Evolutionary conservation across 1,140 invertebrate genomes (phyloP).

Genomic region (Halotydeus destructor): DNA sequence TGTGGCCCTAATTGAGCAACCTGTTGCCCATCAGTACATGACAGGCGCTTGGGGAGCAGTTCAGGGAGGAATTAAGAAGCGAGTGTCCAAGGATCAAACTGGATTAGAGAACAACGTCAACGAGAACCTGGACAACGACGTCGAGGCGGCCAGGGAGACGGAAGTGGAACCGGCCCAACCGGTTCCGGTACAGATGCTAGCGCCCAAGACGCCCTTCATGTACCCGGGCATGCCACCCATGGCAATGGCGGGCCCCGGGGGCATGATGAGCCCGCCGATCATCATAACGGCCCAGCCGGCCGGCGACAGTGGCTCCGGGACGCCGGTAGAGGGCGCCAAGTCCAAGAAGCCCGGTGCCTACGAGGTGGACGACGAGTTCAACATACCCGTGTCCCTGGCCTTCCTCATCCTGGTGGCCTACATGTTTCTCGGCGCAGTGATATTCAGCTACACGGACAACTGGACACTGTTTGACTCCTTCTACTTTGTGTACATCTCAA

Average conservation of each 20-base stretch:
- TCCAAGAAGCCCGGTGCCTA: slow-evolving; percentile 10
- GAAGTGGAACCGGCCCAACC: no score
- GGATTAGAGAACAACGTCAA: background rate
- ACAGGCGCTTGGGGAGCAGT: slow-evolving; percentile 1
- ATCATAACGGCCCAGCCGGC: background rate
- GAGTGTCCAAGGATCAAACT: background rate
- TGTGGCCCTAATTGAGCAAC: background rate
- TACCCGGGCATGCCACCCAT: background rate
- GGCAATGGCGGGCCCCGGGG: no score
- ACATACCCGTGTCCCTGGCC: slow-evolving; percentile 66
- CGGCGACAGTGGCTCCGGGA: slow-evolving; percentile 25
- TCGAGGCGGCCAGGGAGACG: no score
- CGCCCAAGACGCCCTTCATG: no score
- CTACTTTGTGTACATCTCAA: slow-evolving; percentile 84
- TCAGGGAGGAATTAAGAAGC: background rate
- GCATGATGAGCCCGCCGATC: no score
- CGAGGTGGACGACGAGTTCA: slow-evolving; percentile 68
- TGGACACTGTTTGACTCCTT: slow-evolving; percentile 74
- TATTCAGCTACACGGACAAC: slow-evolving; percentile 54
- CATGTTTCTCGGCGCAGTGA: slow-evolving; percentile 54
- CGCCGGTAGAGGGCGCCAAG: slow-evolving; percentile 1
- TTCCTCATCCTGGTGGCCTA: slow-evolving; percentile 56
- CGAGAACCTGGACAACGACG: no score
- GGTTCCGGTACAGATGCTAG: no score
- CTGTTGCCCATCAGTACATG: slow-evolving; percentile 5